A percentile compares a stretch with the other conserved stretches of the same genome.
phyloP scores from a whole-genome alignment of 2,797 vertebrate species.

The Ctenochaetus hawaiiensis region DNA sequence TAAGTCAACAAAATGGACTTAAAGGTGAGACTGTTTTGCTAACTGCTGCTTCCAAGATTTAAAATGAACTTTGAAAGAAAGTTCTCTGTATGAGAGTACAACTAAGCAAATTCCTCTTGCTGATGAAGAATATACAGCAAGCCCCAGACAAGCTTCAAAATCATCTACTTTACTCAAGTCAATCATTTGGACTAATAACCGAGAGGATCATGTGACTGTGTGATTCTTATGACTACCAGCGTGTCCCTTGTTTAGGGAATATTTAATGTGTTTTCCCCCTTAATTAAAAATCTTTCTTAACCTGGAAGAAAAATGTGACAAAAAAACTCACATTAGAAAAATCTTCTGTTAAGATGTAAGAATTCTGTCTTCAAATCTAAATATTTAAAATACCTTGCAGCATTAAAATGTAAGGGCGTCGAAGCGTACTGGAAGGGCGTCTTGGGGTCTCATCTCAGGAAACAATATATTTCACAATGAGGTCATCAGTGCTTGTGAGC shows the following conservation, averaged over 20 bases:
- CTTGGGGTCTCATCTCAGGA: conserved; percentile 26
- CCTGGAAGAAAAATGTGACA: not conserved
- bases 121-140: not conserved
- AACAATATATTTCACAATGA: conserved; percentile 50
- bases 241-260: not conserved
- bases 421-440: conserved; percentile 15
- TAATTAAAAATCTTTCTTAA: not conserved
- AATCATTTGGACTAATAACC: too few relatives aligned
- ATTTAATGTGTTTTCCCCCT: not conserved
- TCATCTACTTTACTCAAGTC: too few relatives aligned
- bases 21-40: not conserved
- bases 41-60: not conserved
- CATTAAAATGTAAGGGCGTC: conserved; percentile 11
- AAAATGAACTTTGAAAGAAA: not conserved
- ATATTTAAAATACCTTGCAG: not conserved
- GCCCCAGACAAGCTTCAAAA: not conserved
- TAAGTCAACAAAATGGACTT: too few relatives aligned
- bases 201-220: too few relatives aligned
- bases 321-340: not conserved
- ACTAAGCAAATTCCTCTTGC: not conserved
- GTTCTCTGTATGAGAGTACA: not conserved
- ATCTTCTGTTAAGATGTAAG: not conserved
- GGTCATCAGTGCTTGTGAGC: conserved; percentile 60
- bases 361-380: not conserved
- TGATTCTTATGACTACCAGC: too few relatives aligned